Percentiles rank a stretch among this genome's conserved stretches.
Conservation (phyloP, 1,140 invertebrate species). For the Ladona fulva region DNA sequence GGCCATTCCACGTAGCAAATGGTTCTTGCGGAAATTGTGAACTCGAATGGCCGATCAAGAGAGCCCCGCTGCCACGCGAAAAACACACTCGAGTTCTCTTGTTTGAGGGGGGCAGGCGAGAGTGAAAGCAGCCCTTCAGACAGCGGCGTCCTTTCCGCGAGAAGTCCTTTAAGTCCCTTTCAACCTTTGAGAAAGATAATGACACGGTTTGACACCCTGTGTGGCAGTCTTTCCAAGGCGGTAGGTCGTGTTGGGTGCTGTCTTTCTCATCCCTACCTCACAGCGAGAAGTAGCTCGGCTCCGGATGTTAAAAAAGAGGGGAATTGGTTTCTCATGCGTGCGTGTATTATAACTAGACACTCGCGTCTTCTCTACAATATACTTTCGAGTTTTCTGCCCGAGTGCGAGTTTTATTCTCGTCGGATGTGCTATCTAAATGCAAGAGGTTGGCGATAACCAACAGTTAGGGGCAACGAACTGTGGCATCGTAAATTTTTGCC, state of each 20-base stretch:
- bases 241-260: background rate
- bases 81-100: background rate
- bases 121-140: background rate
- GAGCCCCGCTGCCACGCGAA: background rate
- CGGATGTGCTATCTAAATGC: too few species aligned
- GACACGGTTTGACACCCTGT: constrained; percentile 2
- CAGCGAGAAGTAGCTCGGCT: too few species aligned
- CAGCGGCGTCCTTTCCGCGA: background rate
- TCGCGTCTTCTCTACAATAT: too few species aligned
- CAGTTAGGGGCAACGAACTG: too few species aligned
- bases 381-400: too few species aligned
- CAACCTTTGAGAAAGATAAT: background rate
- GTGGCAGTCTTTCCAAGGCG: constrained; percentile 1
- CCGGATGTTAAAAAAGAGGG: too few species aligned
- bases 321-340: too few species aligned
- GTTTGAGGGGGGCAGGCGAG: background rate
- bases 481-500: too few species aligned
- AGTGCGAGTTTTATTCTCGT: too few species aligned
- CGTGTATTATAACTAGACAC: too few species aligned
- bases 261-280: background rate
- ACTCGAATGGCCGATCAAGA: background rate
- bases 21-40: background rate
- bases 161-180: background rate
- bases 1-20: background rate
- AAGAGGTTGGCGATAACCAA: too few species aligned